These are phyloP conservation scores for Gallinago nigripennis DNA, from an alignment of 2,797 vertebrate genomes.

Conservation along the genomic window DNA sequence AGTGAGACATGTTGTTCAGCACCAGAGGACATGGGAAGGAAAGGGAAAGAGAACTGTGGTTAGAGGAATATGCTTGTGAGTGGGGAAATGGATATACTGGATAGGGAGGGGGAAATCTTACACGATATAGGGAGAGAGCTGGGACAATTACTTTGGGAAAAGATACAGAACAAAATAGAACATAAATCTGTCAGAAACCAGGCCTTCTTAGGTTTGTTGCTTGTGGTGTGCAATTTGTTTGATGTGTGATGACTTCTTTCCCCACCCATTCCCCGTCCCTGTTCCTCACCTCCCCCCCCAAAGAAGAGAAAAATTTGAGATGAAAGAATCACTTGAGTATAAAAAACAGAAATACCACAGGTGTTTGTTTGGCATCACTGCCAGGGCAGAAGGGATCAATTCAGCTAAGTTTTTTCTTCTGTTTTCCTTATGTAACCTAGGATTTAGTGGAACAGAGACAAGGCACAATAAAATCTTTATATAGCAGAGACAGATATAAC, in stretches of 20 bases:
- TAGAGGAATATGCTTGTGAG: not conserved
- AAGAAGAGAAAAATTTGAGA: not conserved
- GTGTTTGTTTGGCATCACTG: not conserved
- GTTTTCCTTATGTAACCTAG: not conserved
- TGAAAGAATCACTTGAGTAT: not conserved
- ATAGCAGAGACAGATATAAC: not conserved
- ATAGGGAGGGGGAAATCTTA: not conserved
- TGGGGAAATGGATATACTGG: not conserved
- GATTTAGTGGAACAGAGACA: not conserved
- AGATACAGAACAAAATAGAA: not conserved
- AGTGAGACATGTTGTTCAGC: not conserved
- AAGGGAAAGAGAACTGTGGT: not conserved
- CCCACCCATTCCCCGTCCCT: too few relatives aligned
- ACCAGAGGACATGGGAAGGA: not conserved
- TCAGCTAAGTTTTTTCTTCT: not conserved
- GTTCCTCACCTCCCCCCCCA: not conserved
- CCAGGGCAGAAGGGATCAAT: not conserved
- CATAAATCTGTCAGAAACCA: not conserved
- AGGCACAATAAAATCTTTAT: not conserved
- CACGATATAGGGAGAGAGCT: not conserved
- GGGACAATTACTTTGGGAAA: not conserved
- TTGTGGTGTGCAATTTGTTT: not conserved
- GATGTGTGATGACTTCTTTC: not conserved
- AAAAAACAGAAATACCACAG: not conserved
- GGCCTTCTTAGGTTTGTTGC: not conserved